Conservation (phyloP, 2,113 vertebrate species). For the Scophthalmus maximus region DNA sequence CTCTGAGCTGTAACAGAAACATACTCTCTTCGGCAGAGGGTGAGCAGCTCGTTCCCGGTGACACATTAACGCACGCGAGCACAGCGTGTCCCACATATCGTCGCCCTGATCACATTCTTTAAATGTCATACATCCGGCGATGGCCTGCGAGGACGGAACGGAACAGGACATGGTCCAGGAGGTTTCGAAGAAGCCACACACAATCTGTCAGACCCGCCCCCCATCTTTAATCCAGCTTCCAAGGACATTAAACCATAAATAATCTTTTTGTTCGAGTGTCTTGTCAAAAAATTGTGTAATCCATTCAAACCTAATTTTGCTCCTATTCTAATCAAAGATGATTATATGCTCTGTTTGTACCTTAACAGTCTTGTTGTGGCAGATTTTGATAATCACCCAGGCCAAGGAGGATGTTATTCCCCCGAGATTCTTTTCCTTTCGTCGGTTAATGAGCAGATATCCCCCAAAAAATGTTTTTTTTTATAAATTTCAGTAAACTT, state of each 20-base stretch:
- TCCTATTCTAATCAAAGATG: slow-evolving; percentile 13
- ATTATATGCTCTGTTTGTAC: slow-evolving; percentile 22
- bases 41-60: slow-evolving; percentile 19
- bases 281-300: slow-evolving; percentile 10
- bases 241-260: slow-evolving; percentile 15
- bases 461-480: slow-evolving; percentile 18
- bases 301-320: slow-evolving; percentile 24
- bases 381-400: slow-evolving; percentile 34
- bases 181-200: slow-evolving; percentile 39
- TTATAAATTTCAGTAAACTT: slow-evolving; percentile 22
- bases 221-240: slow-evolving; percentile 14
- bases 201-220: slow-evolving; percentile 31
- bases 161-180: slow-evolving; percentile 35
- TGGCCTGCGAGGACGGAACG: slow-evolving; percentile 27
- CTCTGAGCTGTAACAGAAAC: slow-evolving; percentile 26
- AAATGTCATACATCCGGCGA: slow-evolving; percentile 48
- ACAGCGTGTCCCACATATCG: slow-evolving; percentile 31
- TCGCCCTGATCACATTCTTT: slow-evolving; percentile 50
- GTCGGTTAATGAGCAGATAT: slow-evolving; percentile 28
- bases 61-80: slow-evolving; percentile 25
- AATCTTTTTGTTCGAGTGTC: slow-evolving; percentile 12
- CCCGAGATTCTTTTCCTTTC: slow-evolving; percentile 17
- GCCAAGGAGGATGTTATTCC: slow-evolving; percentile 20
- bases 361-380: slow-evolving; percentile 7
- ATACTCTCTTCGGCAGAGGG: slow-evolving; percentile 19